Base-by-base conservation (phyloP, 2,113 vertebrate species). In the Neoarius graeffei region DNA sequence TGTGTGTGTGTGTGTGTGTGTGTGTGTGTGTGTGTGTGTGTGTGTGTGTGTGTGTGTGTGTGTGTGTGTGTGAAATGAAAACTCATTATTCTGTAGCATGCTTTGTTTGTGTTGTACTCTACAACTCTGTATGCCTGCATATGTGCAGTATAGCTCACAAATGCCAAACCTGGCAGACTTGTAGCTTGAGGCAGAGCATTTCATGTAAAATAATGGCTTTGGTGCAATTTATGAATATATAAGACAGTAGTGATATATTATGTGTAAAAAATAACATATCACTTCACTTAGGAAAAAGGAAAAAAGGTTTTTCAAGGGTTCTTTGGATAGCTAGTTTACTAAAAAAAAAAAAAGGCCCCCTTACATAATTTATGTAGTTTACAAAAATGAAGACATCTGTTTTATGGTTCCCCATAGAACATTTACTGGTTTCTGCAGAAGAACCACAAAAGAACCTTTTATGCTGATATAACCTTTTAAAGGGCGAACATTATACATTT, bases 151-250 rank as follows among this genome's bases (percentile, higher is more conserved):
- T n/a, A 7, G 27, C 52, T 83, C 64, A 79, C 74, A 81, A 27
- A 87, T 7, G 35, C 57, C 9, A 66, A 59, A 84, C 81, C 60
- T 52, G 35, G 57, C 48, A 30, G 56, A 81, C 27, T 56, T 35
- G 27, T 35, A 86, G 85, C 85, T 67, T n/a, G 59, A 86, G 74
- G 74, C 85, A 54, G 48, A 35, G 60, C 48, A 66, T 54, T 86
- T 67, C 59, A 66, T 66, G 17, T 79, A 80, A 80, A 54, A 52
- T 50, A 80, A 86, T 67, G 25, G 67, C 57, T n/a, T 56, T 54
- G 50, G 6, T 64, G 15, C 35, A 15, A 20, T 64, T 50, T 54
- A 48, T 86, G 85, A 62, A 80, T 62, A 86, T 79, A 42, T 50
- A 17, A 62, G 9, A 57, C n/a, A 85, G 19, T 7, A 30, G 73